Base-by-base conservation (phyloP, 1,140 invertebrate genomes). In the Pemphigus obesinymphae region DNA sequence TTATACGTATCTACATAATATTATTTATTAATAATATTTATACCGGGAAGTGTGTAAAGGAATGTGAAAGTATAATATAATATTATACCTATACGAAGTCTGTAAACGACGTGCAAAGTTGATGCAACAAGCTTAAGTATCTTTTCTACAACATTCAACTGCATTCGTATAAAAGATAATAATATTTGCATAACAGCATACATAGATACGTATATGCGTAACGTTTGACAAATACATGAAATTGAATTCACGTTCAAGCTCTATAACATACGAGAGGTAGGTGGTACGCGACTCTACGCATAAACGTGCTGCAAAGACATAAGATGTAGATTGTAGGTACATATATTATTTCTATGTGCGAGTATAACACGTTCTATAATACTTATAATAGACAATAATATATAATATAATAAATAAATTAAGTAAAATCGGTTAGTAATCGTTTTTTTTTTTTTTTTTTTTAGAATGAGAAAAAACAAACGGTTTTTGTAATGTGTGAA, bases 41-140 rank as follows among this genome's bases (percentile, higher is more conserved):
- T 20, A 55, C 48, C 48, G 31, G 75, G 75, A 78, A 78, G 75
- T 78, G 26, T 53, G 29, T 3, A 20, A 23, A 78, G 53, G 75
- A 78, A 78, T 78, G 75, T 78, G 75, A 78, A 78, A 78, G 75
- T 37, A 26, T n/a, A 26, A 48, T 70, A 40, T 43, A 40, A 68
- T n/a, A n/a, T n/a, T n/a, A n/a, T n/a, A 40, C 37, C 3, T 8
- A 40, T 26, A 3, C 29, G 40, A 29, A 45, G 26, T 48, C 48
- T 7, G n/a, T n/a, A n/a, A 75, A 26, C 70, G 40, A 8, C 26
- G 48, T 10, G 43, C 45, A 48, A n/a, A 75, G 72, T 58, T 34
- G 50, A 40, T 40, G 31, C 50, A 23, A 53, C 48, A 37, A 75
- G 72, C 20, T 53, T 40, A 58, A 58, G 20, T 40, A n/a, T 34